Conservation (phyloP, 1,140 invertebrate genomes). For the Lasaia peninsularis region DNA sequence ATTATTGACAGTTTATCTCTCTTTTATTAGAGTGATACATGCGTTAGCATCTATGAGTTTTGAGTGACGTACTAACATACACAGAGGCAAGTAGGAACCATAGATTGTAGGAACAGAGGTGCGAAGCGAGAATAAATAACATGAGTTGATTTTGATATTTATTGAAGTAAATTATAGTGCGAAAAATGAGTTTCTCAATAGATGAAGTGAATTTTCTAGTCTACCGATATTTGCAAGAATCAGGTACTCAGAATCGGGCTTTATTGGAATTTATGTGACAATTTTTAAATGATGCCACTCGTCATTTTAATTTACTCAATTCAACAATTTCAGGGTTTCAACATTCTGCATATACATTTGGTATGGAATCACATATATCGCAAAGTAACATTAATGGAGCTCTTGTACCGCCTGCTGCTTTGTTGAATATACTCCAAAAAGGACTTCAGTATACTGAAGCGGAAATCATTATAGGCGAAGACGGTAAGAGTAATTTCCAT, state of each 20-base stretch:
- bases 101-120: no score
- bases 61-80: no score
- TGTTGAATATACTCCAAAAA: conserved; percentile 97
- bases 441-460: conserved; percentile 98
- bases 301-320: conserved; percentile 18
- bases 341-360: conserved; percentile 99
- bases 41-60: no score
- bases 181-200: conserved; percentile 95
- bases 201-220: conserved; percentile 99
- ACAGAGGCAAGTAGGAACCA: no score
- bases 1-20: no score
- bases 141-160: not conserved
- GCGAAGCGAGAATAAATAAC: not conserved
- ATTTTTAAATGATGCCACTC: not conserved
- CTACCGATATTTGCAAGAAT: conserved; percentile 98
- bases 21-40: no score
- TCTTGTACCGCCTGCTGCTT: conserved; percentile 95
- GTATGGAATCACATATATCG: conserved; percentile 97
- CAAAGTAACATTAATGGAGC: conserved; percentile 99
- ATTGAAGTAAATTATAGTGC: conserved; percentile 11
- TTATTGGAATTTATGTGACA: not conserved
- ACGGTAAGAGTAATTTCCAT: conserved; percentile 78
- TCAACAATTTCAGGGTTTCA: conserved; percentile 88
- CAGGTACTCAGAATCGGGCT: conserved; percentile 82
- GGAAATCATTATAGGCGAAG: conserved; percentile 96